A percentile compares a stretch with the other conserved stretches of the same genome.
phyloP scores from a whole-genome alignment of 2,797 vertebrate species.

The Lepus oiostolus region DNA sequence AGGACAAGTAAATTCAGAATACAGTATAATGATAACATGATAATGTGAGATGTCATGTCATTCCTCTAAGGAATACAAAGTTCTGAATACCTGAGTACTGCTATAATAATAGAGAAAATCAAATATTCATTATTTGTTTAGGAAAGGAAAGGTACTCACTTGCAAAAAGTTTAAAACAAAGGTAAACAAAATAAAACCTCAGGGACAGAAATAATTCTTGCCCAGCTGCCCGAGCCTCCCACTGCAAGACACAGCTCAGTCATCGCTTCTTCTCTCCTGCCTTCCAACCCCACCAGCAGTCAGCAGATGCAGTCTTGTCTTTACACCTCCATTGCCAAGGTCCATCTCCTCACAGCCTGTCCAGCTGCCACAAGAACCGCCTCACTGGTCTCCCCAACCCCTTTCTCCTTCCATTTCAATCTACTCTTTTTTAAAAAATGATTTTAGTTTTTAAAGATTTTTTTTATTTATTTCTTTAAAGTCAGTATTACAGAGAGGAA shows the following conservation, averaged over 20 bases:
- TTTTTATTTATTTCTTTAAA: too few relatives aligned
- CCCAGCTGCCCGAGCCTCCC: accelerated
- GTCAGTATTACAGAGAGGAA: too few relatives aligned
- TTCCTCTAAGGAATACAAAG: conserved; percentile 14
- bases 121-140: neutral
- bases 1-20: conserved; percentile 31
- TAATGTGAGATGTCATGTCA: neutral
- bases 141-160: neutral
- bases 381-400: too few relatives aligned
- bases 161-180: neutral
- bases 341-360: neutral
- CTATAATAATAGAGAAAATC: neutral
- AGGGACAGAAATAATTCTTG: neutral
- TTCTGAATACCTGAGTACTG: neutral
- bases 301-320: neutral
- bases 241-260: accelerated
- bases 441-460: too few relatives aligned
- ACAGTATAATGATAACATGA: conserved; percentile 47
- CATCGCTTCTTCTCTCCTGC: too few relatives aligned
- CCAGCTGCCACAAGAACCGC: neutral
- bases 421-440: neutral
- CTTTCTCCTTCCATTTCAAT: neutral
- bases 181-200: neutral
- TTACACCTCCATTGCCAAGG: accelerated
- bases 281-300: accelerated